Evolutionary conservation across 2,888 invertebrate species (phyloP).

Genomic region (Polymixis lichenea): DNA sequence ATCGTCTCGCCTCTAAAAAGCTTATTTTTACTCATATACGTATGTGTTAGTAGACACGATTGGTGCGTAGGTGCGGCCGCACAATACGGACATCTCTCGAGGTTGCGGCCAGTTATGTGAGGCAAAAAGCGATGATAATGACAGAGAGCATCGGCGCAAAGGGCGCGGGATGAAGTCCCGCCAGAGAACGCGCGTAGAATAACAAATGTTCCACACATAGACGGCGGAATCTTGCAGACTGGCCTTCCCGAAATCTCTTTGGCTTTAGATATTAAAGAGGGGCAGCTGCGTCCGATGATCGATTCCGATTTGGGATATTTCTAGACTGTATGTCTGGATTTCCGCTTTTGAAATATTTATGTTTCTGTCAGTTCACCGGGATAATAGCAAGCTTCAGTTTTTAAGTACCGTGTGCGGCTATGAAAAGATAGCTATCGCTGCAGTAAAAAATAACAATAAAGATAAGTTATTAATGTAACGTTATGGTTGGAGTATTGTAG

Average conservation of each 20-base stretch:
- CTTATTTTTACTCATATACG: conserved; percentile 58
- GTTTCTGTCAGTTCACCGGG: conserved; percentile 9
- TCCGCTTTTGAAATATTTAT: conserved; percentile 38
- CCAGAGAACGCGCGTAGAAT: conserved; percentile 83
- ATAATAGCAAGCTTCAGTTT: conserved; percentile 23
- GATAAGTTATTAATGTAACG: conserved; percentile 25
- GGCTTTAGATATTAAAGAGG: conserved; percentile 34
- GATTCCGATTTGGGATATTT: conserved; percentile 42
- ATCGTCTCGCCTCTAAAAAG: conserved; percentile 59
- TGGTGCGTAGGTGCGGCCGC: conserved; percentile 71
- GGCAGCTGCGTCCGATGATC: conserved; percentile 14
- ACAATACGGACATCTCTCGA: conserved; percentile 76
- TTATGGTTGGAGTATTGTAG: conserved; percentile 27
- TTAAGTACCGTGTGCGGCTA: conserved; percentile 11
- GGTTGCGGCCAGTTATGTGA: conserved; percentile 84
- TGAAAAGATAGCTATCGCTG: conserved; percentile 37
- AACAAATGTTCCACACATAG: conserved; percentile 76
- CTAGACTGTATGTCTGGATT: conserved; percentile 28
- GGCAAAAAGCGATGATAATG: conserved; percentile 90
- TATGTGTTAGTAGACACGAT: conserved; percentile 71
- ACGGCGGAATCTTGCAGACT: conserved; percentile 71
- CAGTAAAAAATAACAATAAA: conserved; percentile 31
- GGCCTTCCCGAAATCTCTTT: conserved; percentile 52
- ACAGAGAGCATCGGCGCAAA: conserved; percentile 86
- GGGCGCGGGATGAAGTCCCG: conserved; percentile 84